Percentiles rank a stretch among this genome's conserved stretches.
phyloP scores from a whole-genome alignment of 2,113 vertebrate species.

The Stomatorhinus ivindoensis region DNA sequence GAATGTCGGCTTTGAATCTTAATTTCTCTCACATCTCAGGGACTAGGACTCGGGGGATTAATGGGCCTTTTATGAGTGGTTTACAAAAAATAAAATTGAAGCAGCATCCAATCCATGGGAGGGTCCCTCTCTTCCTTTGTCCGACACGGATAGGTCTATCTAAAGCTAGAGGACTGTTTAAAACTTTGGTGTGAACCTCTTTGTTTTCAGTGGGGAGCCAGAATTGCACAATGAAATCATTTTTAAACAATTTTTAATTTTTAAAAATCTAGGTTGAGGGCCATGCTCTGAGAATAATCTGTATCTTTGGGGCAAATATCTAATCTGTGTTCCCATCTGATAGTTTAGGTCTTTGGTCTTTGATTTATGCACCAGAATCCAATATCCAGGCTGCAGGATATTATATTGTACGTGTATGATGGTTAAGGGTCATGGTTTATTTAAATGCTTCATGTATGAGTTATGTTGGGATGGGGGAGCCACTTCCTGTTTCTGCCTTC shows the following conservation, averaged over 20 bases:
- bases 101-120: background rate
- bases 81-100: background rate
- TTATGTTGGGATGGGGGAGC: background rate
- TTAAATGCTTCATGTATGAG: background rate
- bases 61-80: constrained; percentile 1
- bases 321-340: background rate
- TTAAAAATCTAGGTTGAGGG: background rate
- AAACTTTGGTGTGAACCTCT: background rate
- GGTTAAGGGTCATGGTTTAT: background rate
- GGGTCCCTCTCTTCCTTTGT: background rate
- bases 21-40: constrained; percentile 6
- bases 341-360: background rate
- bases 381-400: background rate
- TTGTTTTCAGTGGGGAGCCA: background rate
- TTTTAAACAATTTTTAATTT: background rate
- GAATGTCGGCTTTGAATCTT: background rate
- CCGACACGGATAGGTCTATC: too few species aligned
- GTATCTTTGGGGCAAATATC: background rate
- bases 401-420: constrained; percentile 1
- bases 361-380: background rate
- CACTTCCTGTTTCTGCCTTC: background rate
- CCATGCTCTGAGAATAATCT: background rate
- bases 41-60: constrained; percentile 7
- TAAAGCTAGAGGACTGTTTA: too few species aligned
- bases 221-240: background rate